Evolutionary conservation across 2,888 invertebrate species (phyloP).

Genomic region (Oxystoma pomonae): DNA sequence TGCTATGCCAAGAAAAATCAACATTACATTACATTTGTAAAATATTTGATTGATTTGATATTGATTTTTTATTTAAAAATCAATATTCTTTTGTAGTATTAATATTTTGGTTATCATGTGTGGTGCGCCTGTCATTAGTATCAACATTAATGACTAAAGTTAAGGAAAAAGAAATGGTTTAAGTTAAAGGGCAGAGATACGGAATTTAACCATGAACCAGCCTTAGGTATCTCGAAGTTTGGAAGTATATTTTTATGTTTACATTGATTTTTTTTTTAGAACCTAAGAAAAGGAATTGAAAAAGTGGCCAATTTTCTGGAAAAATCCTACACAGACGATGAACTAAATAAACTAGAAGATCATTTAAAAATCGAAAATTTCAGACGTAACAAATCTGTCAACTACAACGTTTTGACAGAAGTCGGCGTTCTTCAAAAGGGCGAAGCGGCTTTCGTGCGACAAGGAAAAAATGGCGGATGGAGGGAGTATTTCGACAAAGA

Average conservation of each 20-base stretch:
- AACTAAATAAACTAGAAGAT: slow-evolving; percentile 58
- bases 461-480: slow-evolving; percentile 68
- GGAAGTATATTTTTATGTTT: slow-evolving; percentile 38
- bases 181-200: too few species aligned
- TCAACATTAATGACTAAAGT: too few species aligned
- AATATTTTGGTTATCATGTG: too few species aligned
- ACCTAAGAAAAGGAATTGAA: slow-evolving; percentile 55
- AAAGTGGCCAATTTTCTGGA: slow-evolving; percentile 61
- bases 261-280: slow-evolving; percentile 45
- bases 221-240: neutral
- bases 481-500: slow-evolving; percentile 65
- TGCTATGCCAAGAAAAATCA: too few species aligned
- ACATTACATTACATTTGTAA: too few species aligned
- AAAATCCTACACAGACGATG: slow-evolving; percentile 54
- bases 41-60: too few species aligned
- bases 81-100: too few species aligned
- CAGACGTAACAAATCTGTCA: slow-evolving; percentile 75
- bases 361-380: slow-evolving; percentile 81
- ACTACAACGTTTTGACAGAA: slow-evolving; percentile 60
- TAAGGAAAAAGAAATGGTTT: too few species aligned
- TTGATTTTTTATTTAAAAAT: slow-evolving; percentile 1
- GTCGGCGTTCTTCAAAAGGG: slow-evolving; percentile 50
- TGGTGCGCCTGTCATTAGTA: too few species aligned
- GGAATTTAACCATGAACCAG: too few species aligned
- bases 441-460: slow-evolving; percentile 63